Base-by-base conservation (phyloP, 2,888 invertebrate genomes). In the Panorpa germanica region DNA sequence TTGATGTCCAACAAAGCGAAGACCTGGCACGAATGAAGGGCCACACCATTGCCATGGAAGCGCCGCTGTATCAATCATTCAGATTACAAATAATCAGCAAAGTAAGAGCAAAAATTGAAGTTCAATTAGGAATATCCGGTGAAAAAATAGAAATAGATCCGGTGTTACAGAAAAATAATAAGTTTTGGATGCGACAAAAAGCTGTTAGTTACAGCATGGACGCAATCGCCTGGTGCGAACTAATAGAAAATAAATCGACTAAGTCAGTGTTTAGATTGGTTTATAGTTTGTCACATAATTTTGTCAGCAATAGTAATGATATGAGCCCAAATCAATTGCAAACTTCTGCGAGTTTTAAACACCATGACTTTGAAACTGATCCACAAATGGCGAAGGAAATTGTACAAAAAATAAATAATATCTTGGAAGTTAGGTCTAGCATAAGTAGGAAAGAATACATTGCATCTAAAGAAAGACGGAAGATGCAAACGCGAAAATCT, bases 111-210 rank as follows among this genome's bases (percentile, higher is more conserved):
- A 86, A 77, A 52, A 75, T 75, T 11, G 77, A 81, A 41, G 81
- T 90, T 4, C 80, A 81, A 44, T 60, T 91, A 24, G 82, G 85
- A 26, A 74, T 91, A 37, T 86, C 86, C 9, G 74, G 85, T 5
- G 88, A 90, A 43, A 80, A 83, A 49, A 73, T 91, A 35, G 91
- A 91, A 57, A 82, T 91, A 31, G 85, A 86, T 49, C 85, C 85
- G 0, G 65, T 80, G 14, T 69, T 73, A 18, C 64, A 68, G 20
- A 64, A 65, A 42, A 69, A 65, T 44, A 59, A 65, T 31, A 70
- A 68, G 35, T 70, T 74, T 46, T 69, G 67, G 65, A 53, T 60
- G 25, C 64, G 73, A 45, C 69, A 78, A 40, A 78, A 81, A 45
- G 74, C 88, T 23, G 73, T 82, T 29, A 74, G 77, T 36, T 80